Conservation (phyloP, 2,888 invertebrate genomes). For the Drosophila mimetica region DNA sequence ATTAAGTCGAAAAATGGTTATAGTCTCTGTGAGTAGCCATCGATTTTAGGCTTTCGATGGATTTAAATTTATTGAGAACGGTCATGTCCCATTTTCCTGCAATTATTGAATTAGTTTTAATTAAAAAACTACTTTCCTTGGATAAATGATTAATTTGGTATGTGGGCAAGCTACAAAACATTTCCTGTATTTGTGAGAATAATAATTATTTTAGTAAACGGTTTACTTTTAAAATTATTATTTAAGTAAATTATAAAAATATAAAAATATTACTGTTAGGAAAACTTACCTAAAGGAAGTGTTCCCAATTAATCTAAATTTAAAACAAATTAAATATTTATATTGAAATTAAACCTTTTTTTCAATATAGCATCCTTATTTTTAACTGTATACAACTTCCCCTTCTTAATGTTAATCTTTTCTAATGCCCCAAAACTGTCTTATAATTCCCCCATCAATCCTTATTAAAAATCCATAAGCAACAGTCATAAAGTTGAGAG, state of each 20-base stretch:
- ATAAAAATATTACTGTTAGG: too few species aligned
- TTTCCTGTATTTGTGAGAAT: not conserved
- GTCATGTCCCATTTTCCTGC: slow-evolving; percentile 9
- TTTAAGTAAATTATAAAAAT: too few species aligned
- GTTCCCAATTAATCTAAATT: too few species aligned
- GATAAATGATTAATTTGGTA: not conserved
- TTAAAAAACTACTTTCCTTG: not conserved
- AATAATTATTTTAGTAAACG: not conserved
- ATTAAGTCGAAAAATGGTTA: slow-evolving; percentile 52
- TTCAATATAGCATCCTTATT: not conserved
- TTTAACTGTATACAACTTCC: not conserved
- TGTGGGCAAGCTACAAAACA: not conserved
- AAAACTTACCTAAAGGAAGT: too few species aligned
- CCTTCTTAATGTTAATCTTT: not conserved
- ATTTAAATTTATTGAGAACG: slow-evolving; percentile 19
- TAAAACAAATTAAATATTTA: too few species aligned
- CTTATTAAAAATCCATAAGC: slow-evolving; percentile 37
- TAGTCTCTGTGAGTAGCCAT: not conserved
- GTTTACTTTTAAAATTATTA: too few species aligned
- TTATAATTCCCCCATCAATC: slow-evolving; percentile 10
- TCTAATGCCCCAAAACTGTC: not conserved
- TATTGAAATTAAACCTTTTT: too few species aligned
- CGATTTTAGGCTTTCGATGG: not conserved
- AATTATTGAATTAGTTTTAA: slow-evolving; percentile 1
- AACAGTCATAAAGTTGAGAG: slow-evolving; percentile 35